Conservation (phyloP, 2,888 invertebrate species). For the Sinodicranocentrus sp. region DNA sequence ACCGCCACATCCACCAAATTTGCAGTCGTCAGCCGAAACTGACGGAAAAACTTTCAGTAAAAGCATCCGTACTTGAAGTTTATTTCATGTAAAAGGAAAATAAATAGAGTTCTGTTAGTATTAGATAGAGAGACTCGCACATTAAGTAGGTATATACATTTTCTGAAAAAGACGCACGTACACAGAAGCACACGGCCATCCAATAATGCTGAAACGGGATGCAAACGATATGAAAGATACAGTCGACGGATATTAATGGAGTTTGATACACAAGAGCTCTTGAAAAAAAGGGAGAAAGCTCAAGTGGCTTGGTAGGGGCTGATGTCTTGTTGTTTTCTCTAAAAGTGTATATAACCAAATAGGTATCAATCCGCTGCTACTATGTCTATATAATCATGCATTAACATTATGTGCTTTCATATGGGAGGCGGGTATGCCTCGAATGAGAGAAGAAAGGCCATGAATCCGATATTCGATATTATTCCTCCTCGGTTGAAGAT, state of each 20-base stretch:
- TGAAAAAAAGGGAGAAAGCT: slow-evolving; percentile 57
- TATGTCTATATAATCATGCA: not conserved
- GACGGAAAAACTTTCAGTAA: slow-evolving; percentile 40
- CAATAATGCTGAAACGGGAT: slow-evolving; percentile 12
- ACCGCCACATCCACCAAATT: slow-evolving; percentile 56
- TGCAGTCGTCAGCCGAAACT: slow-evolving; percentile 57
- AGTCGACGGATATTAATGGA: not conserved
- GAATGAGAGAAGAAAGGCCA: slow-evolving; percentile 44
- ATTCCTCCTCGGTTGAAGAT: slow-evolving; percentile 24
- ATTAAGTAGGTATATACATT: too few species aligned
- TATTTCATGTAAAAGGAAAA: slow-evolving; percentile 47
- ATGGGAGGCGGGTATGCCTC: slow-evolving; percentile 43
- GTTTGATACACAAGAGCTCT: slow-evolving; percentile 14
- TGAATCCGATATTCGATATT: slow-evolving; percentile 63
- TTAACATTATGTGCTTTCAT: slow-evolving; percentile 50
- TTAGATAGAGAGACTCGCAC: slow-evolving; percentile 24
- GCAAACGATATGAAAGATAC: slow-evolving; percentile 22
- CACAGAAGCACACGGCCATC: slow-evolving; percentile 17
- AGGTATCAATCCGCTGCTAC: slow-evolving; percentile 10
- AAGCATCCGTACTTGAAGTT: slow-evolving; percentile 15
- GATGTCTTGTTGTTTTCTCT: slow-evolving; percentile 62
- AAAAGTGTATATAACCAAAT: slow-evolving; percentile 39
- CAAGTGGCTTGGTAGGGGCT: slow-evolving; percentile 47
- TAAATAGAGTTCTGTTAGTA: slow-evolving; percentile 41
- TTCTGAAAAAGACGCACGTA: slow-evolving; percentile 31